Evolutionary conservation across 2,888 invertebrate genomes (phyloP).

Genomic region (Drosophila quasianomalipes): DNA sequence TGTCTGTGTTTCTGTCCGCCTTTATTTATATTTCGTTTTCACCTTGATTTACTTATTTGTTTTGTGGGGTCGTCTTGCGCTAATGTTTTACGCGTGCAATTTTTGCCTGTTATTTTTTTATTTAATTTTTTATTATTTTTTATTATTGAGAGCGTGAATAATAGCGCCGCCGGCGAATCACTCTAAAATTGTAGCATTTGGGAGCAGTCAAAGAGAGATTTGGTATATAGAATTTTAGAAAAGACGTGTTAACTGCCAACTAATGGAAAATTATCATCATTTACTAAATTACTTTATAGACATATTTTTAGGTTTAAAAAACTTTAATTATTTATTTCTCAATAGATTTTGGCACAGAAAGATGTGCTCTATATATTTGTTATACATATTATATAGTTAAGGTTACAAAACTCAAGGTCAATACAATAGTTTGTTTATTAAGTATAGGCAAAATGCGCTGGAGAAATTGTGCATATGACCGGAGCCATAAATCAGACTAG

Average conservation of each 20-base stretch:
- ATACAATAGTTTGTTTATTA: slow-evolving; percentile 27
- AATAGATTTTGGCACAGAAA: background rate
- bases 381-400: background rate
- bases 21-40: slow-evolving; percentile 31
- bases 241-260: background rate
- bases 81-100: slow-evolving; percentile 17
- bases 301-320: background rate
- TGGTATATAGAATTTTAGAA: background rate
- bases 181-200: background rate
- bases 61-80: slow-evolving; percentile 20
- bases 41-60: slow-evolving; percentile 33
- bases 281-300: background rate
- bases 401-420: slow-evolving; percentile 8
- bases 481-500: slow-evolving; percentile 43
- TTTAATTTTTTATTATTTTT: slow-evolving; percentile 1
- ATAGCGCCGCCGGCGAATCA: background rate
- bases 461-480: slow-evolving; percentile 24
- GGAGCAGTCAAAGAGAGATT: background rate
- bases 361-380: background rate
- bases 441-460: slow-evolving; percentile 43
- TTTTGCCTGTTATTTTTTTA: slow-evolving; percentile 1
- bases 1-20: background rate
- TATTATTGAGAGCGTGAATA: slow-evolving; percentile 22
- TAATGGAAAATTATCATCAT: slow-evolving; percentile 12
- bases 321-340: background rate